Percentiles rank a stretch among this genome's conserved stretches.
Conservation (phyloP, 2,888 invertebrate genomes). For the Melipona bicolor region DNA sequence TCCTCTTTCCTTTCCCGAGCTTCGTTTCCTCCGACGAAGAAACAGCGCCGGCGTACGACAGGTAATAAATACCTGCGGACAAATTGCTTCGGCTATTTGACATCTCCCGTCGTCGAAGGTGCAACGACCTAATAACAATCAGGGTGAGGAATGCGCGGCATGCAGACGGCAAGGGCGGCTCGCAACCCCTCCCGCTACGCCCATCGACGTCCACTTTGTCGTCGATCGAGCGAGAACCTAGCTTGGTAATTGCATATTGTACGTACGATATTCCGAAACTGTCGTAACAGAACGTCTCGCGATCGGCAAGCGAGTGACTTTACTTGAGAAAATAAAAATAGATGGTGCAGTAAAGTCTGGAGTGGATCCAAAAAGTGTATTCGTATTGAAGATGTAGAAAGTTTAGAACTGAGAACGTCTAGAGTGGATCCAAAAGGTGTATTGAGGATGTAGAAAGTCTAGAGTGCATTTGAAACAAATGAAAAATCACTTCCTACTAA, state of each 20-base stretch:
- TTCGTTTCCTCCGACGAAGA: not conserved
- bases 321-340: not conserved
- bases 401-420: no score
- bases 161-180: slow-evolving; percentile 28
- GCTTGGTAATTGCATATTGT: slow-evolving; percentile 5
- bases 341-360: not conserved
- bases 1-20: not conserved
- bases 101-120: slow-evolving; percentile 45
- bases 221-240: slow-evolving; percentile 49
- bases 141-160: slow-evolving; percentile 45
- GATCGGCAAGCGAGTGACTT: rapidly evolving
- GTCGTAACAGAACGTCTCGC: not conserved
- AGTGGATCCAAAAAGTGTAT: no score
- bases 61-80: slow-evolving; percentile 56
- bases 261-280: not conserved
- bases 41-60: not conserved
- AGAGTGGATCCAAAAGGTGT: no score
- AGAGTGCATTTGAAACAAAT: no score
- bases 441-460: no score
- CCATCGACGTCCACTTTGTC: not conserved
- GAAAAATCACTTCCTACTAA: no score
- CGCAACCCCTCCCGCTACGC: not conserved
- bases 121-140: slow-evolving; percentile 66
- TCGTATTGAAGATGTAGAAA: no score
- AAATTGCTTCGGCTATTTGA: slow-evolving; percentile 60